Conservation (phyloP, 2,113 vertebrate genomes). For the Callithrix jacchus region DNA sequence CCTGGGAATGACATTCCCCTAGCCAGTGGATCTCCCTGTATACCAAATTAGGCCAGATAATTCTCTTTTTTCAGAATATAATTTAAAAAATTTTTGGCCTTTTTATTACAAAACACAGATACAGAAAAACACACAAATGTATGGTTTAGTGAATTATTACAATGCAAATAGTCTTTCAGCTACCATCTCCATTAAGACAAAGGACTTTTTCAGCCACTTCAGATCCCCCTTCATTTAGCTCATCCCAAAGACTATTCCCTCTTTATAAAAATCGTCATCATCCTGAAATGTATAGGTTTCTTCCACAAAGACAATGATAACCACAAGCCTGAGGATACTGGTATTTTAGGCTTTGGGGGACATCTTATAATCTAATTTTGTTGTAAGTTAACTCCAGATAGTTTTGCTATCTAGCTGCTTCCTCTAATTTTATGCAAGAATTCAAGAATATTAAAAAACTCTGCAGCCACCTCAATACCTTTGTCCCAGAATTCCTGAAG, state of each 20-base stretch:
- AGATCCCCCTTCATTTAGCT: background rate
- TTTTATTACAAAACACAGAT: background rate
- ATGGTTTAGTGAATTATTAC: background rate
- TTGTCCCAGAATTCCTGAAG: constrained; percentile 2
- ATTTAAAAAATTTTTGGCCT: background rate
- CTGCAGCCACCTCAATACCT: background rate
- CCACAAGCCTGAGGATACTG: background rate
- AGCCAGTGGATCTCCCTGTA: background rate
- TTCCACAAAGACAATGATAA: background rate
- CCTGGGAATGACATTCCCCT: background rate
- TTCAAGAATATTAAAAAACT: background rate
- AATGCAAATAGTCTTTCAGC: background rate
- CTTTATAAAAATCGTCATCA: background rate
- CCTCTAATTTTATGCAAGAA: background rate
- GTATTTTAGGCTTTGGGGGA: background rate
- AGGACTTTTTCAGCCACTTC: background rate
- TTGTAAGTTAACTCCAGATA: background rate
- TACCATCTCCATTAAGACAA: background rate
- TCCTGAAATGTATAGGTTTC: background rate
- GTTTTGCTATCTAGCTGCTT: background rate
- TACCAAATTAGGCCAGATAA: background rate
- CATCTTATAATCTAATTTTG: background rate
- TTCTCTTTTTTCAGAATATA: background rate
- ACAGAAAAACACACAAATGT: background rate
- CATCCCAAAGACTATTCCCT: background rate